Percentiles rank a stretch among this genome's conserved stretches.
phyloP scores from a whole-genome alignment of 2,113 vertebrate species.

The Leucoraja erinaceus region DNA sequence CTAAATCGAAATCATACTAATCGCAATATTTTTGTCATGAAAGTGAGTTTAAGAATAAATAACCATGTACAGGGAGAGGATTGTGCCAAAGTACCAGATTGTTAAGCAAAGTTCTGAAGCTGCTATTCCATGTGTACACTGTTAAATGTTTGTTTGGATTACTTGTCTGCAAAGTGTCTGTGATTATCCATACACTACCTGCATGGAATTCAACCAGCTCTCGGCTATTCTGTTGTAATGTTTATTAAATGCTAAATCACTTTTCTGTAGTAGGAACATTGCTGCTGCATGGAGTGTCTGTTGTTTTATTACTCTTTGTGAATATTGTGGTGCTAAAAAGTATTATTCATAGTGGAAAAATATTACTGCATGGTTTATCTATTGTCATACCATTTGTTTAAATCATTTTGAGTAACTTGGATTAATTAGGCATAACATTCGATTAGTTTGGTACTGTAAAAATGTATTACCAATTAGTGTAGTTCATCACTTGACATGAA shows the following conservation, averaged over 20 bases:
- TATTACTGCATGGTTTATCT: not conserved
- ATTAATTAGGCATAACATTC: not conserved
- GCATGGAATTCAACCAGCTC: too few species aligned
- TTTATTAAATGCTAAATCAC: not conserved
- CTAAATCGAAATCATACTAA: too few species aligned
- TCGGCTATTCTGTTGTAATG: not conserved
- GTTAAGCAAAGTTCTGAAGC: too few species aligned
- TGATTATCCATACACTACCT: too few species aligned
- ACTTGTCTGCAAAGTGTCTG: too few species aligned
- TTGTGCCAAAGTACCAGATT: too few species aligned
- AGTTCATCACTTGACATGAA: not conserved
- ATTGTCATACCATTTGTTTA: not conserved
- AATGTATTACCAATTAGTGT: not conserved
- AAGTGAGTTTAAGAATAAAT: too few species aligned
- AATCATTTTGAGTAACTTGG: not conserved
- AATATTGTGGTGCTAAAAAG: too few species aligned
- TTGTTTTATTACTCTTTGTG: not conserved
- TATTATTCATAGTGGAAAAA: not conserved
- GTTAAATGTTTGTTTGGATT: too few species aligned
- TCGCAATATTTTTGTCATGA: too few species aligned
- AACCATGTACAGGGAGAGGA: too few species aligned
- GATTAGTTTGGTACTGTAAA: not conserved
- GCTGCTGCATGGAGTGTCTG: constrained; percentile 1
- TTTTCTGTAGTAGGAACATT: not conserved
- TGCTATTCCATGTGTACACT: too few species aligned